Evolutionary conservation across 2,113 vertebrate genomes (phyloP).

Genomic region (Charina bottae): DNA sequence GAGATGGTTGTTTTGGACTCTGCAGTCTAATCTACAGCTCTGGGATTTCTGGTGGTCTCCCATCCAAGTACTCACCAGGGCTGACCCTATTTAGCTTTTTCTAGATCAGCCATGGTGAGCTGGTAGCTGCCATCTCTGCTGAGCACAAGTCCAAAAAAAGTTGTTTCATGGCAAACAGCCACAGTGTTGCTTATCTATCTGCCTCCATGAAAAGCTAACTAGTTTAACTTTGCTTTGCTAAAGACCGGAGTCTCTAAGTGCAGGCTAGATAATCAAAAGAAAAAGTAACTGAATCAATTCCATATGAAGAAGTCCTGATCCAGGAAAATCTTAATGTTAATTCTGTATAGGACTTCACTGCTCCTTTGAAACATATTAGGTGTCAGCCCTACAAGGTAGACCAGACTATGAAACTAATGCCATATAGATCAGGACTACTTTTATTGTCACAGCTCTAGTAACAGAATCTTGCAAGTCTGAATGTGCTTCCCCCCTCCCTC

Average conservation of each 20-base stretch:
- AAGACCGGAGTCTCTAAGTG: background rate
- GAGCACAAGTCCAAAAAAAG: constrained; percentile 54
- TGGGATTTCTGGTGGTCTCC: background rate
- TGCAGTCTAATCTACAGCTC: background rate
- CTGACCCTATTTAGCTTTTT: background rate
- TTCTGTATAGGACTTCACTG: constrained; percentile 40
- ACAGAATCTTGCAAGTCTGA: background rate
- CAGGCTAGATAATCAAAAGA: background rate
- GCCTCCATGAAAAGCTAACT: constrained; percentile 53
- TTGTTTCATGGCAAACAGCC: constrained; percentile 38
- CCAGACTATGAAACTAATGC: background rate
- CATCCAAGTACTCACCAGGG: background rate
- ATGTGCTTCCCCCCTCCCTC: background rate
- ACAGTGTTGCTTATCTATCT: constrained; percentile 51
- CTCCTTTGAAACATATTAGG: constrained; percentile 50
- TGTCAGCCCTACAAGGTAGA: background rate
- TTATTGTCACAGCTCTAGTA: background rate
- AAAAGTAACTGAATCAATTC: background rate
- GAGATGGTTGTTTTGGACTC: background rate
- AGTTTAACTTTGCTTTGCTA: constrained; percentile 21
- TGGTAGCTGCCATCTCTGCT: background rate
- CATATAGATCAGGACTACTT: background rate
- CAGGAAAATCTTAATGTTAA: background rate
- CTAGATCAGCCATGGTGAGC: background rate
- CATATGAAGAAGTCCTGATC: background rate